Base-by-base conservation (phyloP, 64 coral and sea anemone genomes). In the Montipora sp. region DNA sequence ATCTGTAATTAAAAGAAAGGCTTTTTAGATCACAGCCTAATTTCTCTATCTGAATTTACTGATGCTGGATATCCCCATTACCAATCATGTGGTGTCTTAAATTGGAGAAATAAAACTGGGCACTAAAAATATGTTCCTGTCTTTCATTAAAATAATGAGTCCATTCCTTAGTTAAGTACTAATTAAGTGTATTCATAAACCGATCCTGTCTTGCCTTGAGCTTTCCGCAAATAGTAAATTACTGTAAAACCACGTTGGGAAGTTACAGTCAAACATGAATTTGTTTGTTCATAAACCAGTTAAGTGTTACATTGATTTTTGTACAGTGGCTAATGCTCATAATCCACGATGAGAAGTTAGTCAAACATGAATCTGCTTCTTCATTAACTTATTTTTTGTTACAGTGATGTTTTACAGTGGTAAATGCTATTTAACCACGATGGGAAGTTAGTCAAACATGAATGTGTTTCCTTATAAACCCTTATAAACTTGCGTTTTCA, bases 111-210 rank as follows among this genome's bases (percentile, higher is more conserved):
- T 20, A 74, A 74, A 74, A 11, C 71, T 74, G 71, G 27, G 23
- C 71, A 74, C 71, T 74, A 74, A 74, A 74, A 74, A 74, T 24
- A 74, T 74, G 71, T 36, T 72, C 68, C 68, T 72, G 68, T 72
- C 23, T 74, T 74, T 74, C 24, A 6, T 74, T 74, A 74, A 74
- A 63, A 63, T 63, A 63, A 12, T 63, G 8, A 63, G 60, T 63
- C 60, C 60, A 63, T 74, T 74, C 21, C 71, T 24, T 74, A 74
- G 71, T 74, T 74, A 74, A 74, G 24, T 24, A 24, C 7, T 74
- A 74, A 24, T 74, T 24, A 21, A 74, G 71, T 63, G 13, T 74
- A 19, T 74, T 74, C 24, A 74, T 74, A 74, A 74, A 74, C 71
- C 24, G 71, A 74, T 74, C 71, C 71, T 74, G 71, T 74, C 71